These are phyloP conservation scores for Pangasius larnaudii DNA, from an alignment of 2,797 vertebrate species.

Conservation along the genomic window DNA sequence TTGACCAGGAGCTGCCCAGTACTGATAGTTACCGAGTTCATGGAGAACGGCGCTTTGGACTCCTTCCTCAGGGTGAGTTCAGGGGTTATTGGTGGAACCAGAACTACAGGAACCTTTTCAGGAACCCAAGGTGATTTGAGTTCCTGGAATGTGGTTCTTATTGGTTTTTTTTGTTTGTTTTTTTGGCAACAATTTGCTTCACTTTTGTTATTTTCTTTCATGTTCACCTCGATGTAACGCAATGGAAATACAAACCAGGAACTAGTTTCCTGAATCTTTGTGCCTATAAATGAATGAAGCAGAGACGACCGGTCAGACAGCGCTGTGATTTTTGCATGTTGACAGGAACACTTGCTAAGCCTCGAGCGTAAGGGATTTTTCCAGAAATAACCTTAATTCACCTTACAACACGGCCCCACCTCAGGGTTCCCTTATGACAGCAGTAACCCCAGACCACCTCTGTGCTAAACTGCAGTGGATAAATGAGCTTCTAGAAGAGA, in stretches of 20 bases:
- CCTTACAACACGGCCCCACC: slow-evolving; percentile 26
- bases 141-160: not conserved
- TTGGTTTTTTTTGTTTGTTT: too few relatives aligned
- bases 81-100: not conserved
- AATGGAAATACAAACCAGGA: not conserved
- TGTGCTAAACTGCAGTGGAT: not conserved
- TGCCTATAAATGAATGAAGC: not conserved
- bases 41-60: slow-evolving; percentile 97
- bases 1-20: slow-evolving; percentile 96
- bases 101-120: not conserved
- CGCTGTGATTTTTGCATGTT: slow-evolving; percentile 3
- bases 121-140: not conserved
- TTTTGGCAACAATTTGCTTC: not conserved
- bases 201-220: not conserved
- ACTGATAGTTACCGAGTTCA: slow-evolving; percentile 98
- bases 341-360: slow-evolving; percentile 28
- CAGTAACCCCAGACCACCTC: slow-evolving; percentile 15
- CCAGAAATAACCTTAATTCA: slow-evolving; percentile 32
- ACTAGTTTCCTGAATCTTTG: not conserved
- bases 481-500: not conserved
- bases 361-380: slow-evolving; percentile 1
- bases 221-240: not conserved
- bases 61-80: slow-evolving; percentile 94
- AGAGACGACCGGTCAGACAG: not conserved
- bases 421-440: slow-evolving; percentile 22